Percentiles rank a stretch among this genome's conserved stretches.
Evolutionary conservation across 2,113 vertebrate species (phyloP).

Genomic region (Ptilorrhoa leucosticta): DNA sequence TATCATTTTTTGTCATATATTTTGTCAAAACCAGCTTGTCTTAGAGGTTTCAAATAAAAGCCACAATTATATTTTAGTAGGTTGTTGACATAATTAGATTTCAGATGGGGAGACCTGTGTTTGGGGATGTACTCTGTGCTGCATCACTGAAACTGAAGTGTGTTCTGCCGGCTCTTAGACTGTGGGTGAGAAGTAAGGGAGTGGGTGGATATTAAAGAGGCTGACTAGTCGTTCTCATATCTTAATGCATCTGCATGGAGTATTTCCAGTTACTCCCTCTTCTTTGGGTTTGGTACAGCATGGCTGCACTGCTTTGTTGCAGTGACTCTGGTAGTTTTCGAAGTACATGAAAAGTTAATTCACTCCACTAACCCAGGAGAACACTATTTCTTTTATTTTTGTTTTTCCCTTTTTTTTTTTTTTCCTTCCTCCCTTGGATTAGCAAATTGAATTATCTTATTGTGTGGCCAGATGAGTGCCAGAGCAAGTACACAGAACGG

Average conservation of each 20-base stretch:
- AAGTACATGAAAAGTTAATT: neutral
- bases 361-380: neutral
- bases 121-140: neutral
- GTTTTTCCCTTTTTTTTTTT: neutral
- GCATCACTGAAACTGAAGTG: neutral
- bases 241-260: neutral
- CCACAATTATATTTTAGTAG: neutral
- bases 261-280: neutral
- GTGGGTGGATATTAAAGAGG: neutral
- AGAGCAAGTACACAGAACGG: neutral
- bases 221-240: rapidly evolving
- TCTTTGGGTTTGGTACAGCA: neutral
- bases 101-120: neutral
- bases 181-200: neutral
- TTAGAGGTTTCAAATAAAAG: neutral
- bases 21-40: neutral
- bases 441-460: neutral
- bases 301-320: neutral
- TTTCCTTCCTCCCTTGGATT: neutral
- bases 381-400: neutral
- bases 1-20: neutral
- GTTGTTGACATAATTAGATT: neutral
- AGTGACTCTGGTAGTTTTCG: neutral
- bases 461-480: neutral
- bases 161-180: neutral